Base-by-base conservation (phyloP, 2,113 vertebrate species). In the Pampusana beccarii region DNA sequence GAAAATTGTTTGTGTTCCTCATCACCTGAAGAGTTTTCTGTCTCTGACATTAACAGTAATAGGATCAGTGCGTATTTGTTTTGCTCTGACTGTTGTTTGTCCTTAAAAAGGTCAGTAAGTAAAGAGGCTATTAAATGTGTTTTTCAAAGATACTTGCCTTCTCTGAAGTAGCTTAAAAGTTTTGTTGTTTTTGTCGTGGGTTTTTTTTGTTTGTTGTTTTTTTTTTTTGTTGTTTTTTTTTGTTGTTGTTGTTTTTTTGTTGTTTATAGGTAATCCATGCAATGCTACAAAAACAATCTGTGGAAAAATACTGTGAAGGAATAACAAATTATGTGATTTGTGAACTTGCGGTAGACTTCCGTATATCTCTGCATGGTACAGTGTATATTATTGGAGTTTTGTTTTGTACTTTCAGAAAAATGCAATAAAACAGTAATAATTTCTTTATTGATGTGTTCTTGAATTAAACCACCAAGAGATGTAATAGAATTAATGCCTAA, bases 1-100 rank as follows among this genome's bases (percentile, higher is more conserved):
- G 72, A 80, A 42, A 90, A 72, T 17, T 83, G 89, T 95, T 97
- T 94, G 90, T 97, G 80, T 96, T 97, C 31, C 54, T 36, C 48
- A 64, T 97, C 95, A 96, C 93, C 85, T 80, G 78, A 65, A 96
- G 84, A 42, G 42, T 82, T 90, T 93, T 72, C 88, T 95, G 51
- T 36, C 36, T 31, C 8, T 91, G 88, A 94, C 70, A 67, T 88
- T 91, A 31, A 74, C 82, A 72, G 58, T 75, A 14, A 54, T 70
- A 80, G 38, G 66, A 53, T 56, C 86, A 57, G 70, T 54, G 13
- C 26, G 8, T 86, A 33, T n/a, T 72, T 58, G 38, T 34, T 95
- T 90, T 96, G 78, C 80, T 87, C 48, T 67, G 82, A 74, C 34
- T 84, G 89, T 61, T 83, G 40, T 33, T 12, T 38, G 66, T 42